Conservation (phyloP, 2,797 vertebrate species). For the Microhierax caerulescens region DNA sequence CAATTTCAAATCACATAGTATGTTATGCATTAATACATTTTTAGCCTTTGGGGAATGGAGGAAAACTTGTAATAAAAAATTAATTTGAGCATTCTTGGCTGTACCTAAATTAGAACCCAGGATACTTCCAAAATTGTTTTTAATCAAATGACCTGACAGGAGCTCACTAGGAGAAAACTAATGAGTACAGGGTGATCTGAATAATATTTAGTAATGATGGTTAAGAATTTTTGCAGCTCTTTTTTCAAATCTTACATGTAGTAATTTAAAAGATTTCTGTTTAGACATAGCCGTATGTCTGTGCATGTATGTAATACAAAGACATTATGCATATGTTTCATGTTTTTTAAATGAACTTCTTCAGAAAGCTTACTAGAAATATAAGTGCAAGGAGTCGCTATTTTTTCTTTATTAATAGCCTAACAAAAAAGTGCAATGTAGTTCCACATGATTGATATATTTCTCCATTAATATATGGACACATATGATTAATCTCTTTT, state of each 20-base stretch:
- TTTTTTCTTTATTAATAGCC: background rate
- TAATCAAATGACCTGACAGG: slow-evolving; percentile 23
- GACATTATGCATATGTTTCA: background rate
- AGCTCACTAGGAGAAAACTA: slow-evolving; percentile 26
- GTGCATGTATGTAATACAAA: background rate
- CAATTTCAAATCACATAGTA: slow-evolving; percentile 21
- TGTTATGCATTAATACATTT: slow-evolving; percentile 11
- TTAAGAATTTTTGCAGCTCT: background rate
- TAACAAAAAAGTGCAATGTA: background rate
- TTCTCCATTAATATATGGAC: background rate
- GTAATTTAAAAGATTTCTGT: background rate
- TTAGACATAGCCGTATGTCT: background rate
- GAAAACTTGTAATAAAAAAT: slow-evolving; percentile 48
- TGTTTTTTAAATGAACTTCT: background rate
- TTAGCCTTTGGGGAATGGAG: background rate
- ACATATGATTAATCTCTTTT: background rate
- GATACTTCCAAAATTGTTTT: slow-evolving; percentile 20
- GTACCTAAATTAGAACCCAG: slow-evolving; percentile 36
- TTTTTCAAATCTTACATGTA: background rate
- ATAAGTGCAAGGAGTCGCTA: background rate
- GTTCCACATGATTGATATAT: background rate
- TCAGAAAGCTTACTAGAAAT: background rate
- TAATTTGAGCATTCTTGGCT: slow-evolving; percentile 33
- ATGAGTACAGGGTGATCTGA: background rate
- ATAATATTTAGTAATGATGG: background rate